phyloP scores from a whole-genome alignment of 1,140 invertebrate species.

The Adoxophyes honmai region DNA sequence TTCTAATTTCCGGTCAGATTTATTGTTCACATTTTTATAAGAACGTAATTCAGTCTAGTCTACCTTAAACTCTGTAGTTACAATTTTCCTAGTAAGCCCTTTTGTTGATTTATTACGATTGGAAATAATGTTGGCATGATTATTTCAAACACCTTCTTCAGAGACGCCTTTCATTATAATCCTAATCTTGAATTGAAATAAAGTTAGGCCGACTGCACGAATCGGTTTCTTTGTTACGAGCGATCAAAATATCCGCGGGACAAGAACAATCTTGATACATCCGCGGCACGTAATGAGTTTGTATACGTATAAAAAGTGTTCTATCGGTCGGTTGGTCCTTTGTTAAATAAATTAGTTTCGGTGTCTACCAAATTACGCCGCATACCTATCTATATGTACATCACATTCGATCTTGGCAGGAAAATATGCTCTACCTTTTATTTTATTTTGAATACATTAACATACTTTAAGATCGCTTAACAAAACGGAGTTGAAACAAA shows the following conservation, averaged over 20 bases:
- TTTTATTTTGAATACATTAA: conserved; percentile 62
- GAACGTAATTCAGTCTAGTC: not conserved
- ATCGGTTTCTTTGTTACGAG: not conserved
- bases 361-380: conserved; percentile 79
- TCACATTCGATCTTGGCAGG: conserved; percentile 53
- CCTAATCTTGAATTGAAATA: not conserved
- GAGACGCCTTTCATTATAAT: conserved; percentile 1
- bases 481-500: conserved; percentile 69
- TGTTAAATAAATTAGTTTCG: conserved; percentile 79
- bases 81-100: too few relatives aligned
- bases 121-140: too few relatives aligned
- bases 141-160: not conserved
- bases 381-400: conserved; percentile 66
- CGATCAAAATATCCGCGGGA: conserved; percentile 17
- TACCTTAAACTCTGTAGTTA: too few relatives aligned
- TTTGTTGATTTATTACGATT: too few relatives aligned
- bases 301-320: conserved; percentile 69
- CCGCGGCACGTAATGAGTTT: conserved; percentile 65
- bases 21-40: conserved; percentile 30
- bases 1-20: conserved; percentile 48
- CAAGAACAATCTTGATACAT: conserved; percentile 43
- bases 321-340: conserved; percentile 70
- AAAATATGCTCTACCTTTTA: conserved; percentile 73
- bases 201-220: not conserved
- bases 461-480: conserved; percentile 54